Conservation (phyloP, 1,140 invertebrate genomes). For the Pogonomyrmex californicus region DNA sequence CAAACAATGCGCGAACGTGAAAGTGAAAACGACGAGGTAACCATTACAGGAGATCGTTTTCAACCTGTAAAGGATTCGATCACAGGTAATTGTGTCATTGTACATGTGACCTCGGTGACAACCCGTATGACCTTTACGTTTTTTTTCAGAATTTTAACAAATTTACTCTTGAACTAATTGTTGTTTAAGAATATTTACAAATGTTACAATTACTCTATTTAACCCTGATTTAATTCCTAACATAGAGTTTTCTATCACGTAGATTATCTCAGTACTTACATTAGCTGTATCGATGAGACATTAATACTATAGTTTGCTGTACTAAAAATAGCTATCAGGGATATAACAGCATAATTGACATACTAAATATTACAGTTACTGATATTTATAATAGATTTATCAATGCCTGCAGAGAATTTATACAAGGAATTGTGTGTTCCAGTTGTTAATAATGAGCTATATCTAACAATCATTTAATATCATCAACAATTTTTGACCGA, state of each 20-base stretch:
- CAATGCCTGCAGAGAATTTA: neutral
- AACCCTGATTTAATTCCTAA: neutral
- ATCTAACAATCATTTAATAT: neutral
- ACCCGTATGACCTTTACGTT: neutral
- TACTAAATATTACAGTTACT: slow-evolving; percentile 6
- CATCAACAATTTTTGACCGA: neutral
- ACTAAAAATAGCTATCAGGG: neutral
- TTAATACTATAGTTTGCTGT: neutral
- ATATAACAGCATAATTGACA: slow-evolving; percentile 1
- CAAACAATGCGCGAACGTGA: slow-evolving; percentile 32
- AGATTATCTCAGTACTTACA: neutral
- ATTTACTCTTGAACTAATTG: neutral
- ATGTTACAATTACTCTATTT: neutral
- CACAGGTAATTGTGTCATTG: neutral
- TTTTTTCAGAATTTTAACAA: neutral
- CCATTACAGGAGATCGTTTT: neutral
- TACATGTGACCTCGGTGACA: neutral
- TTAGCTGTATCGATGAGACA: neutral
- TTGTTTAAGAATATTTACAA: neutral
- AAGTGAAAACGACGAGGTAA: slow-evolving; percentile 6
- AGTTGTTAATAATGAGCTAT: neutral
- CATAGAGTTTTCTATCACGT: neutral
- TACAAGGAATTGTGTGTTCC: neutral
- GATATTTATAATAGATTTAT: neutral
- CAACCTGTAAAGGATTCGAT: neutral